Conservation (phyloP, 2,113 vertebrate genomes). For the Lonchura striata region DNA sequence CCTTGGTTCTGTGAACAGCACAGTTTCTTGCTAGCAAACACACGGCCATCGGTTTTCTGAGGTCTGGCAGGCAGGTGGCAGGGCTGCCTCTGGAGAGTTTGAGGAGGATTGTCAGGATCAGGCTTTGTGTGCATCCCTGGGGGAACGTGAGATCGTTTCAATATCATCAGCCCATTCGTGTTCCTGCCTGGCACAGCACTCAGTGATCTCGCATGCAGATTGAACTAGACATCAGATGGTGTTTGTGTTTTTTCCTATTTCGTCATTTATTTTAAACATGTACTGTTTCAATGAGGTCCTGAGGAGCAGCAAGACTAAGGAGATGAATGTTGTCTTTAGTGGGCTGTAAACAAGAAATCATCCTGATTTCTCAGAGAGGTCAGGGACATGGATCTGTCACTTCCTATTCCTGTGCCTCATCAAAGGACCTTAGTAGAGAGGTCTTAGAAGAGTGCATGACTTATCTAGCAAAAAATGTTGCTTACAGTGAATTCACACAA, state of each 20-base stretch:
- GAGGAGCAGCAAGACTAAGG: background rate
- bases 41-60: background rate
- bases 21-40: background rate
- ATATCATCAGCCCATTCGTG: too few relatives aligned
- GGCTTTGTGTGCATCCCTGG: background rate
- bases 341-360: background rate
- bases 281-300: background rate
- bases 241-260: background rate
- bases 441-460: background rate
- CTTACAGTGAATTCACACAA: background rate
- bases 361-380: background rate
- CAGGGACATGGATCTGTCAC: background rate
- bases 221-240: background rate
- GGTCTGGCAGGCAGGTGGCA: background rate
- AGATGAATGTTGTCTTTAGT: background rate
- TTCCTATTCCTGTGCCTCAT: background rate
- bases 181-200: too few relatives aligned
- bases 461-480: background rate
- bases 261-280: background rate
- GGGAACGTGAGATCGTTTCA: rapidly evolving
- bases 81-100: background rate
- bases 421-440: background rate
- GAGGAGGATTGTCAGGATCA: background rate
- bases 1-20: background rate
- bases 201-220: background rate